Base-by-base conservation (phyloP, 2,888 invertebrate genomes). In the Heliconius erato region DNA sequence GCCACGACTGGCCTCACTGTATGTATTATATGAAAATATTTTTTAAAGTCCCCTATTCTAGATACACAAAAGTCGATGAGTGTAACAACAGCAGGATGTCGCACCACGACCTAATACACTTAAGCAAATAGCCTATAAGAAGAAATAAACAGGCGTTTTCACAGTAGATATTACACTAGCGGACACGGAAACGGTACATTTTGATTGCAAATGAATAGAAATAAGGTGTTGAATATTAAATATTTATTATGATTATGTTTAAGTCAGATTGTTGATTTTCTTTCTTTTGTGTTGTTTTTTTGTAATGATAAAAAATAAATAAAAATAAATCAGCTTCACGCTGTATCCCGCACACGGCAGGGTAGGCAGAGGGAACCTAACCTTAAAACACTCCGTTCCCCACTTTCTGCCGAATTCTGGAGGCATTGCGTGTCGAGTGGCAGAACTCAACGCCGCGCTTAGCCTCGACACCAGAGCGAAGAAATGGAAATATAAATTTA, bases 191-290 rank as follows among this genome's bases (percentile, higher is more conserved):
- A 80, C 72, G 59, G 78, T 59, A 69, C 63, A 68, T 83, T 83
- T 77, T 84, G 82, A 82, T 84, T 83, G 65, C 63, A 83, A 77
- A 83, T 83, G 80, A 83, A 83, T 83, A 83, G 49, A 83, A 83
- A 83, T 83, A 80, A 78, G 28, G 26, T 78, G 67, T 78, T 78
- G 44, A 67, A 78, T 78, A 78, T 78, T 78, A 78, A 68, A 78
- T 78, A 78, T 78, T 78, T 78, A 11, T 78, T 68, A 65, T 67
- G 44, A 65, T 78, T 78, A 67, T 78, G 78, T 35, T 28, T n/a
- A 16, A 63, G 9, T 16, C 32, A 63, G 59, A 65, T 65, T n/a
- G 35, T 12, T 65, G 19, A 40, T 11, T 74, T 74, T 59, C 54
- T 28, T 28, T 28, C 9, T 14, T 26, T 7, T 26, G 0, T 26